Evolutionary conservation across 2,888 invertebrate genomes (phyloP), one percentile per base, ranked within the genome.

Genomic region (Clistopyga incitator): DNA sequence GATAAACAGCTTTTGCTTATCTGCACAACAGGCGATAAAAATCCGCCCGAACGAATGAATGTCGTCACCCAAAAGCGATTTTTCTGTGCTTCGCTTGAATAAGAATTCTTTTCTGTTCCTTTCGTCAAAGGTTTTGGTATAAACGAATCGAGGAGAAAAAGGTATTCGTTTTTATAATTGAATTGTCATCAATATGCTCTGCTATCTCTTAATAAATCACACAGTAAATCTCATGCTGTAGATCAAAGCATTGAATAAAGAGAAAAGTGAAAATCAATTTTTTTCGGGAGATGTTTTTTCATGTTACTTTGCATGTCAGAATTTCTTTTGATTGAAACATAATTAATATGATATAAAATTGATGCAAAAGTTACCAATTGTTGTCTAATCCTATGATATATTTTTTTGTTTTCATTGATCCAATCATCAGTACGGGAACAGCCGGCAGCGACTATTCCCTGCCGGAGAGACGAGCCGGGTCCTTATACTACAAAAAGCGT

Each of bases 361-460:
- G 38, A 18, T 18, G 3, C 18, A 64, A 10, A 64, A 0, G 10
- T 0, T 20, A 38, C 1, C 20, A 20, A 64, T 64, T 18, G 42
- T 11, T 18, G 18, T 34, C 6, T 34, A 15, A 59, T 15, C 34
- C 3, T 2, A 29, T 38, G 38, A n/a, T 6, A 18, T 13, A 10
- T 68, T 68, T 61, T 54, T 23, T 23, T 61, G 72, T 78, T 85
- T 64, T 71, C 61, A 56, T 64, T 6, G 1, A 64, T 64, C 42
- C n/a, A n/a, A 38, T 64, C 61, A 89, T 70, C 80, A 94, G 94
- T 85, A 93, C 94, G 85, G 95, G 95, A 78, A 95, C 95, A 74
- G 92, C 94, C 84, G 94, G 94, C 52, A 94, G 94, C 86, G 94
- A 94, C 76, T 93, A 93, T 89, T 93, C 93, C 68, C 91, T 93